Evolutionary conservation across 2,797 vertebrate genomes (phyloP), one percentile per base, ranked within the genome.

Genomic region (Tarsius wallacei): DNA sequence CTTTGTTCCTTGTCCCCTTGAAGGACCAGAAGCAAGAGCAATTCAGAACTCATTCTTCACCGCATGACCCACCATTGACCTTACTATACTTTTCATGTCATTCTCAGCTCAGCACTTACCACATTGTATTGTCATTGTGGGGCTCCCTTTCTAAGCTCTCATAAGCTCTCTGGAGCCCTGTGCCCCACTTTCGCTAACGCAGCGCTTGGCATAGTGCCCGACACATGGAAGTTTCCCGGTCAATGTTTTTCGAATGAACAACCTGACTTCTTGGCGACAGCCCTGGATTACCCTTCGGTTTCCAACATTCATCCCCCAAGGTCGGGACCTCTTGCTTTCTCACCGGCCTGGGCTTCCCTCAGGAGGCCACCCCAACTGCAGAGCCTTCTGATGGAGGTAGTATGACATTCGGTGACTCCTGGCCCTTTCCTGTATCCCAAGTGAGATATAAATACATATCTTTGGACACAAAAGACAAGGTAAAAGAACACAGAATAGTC

Each of bases 251-350:
- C 74, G 4, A 86, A 55, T 55, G n/a, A 86, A 70, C 33, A 33
- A 36, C 61, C 78, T n/a, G 13, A 33, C 7, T 85, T 84, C 66
- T 84, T 73, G 42, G 13, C 51, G 68, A 31, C 17, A 84, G 24
- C 19, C 10, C 77, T 88, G 33, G 31, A 76, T 8, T 84, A 8
- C 36, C 24, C 31, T 68, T 92, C 49, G 21, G 55, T 21, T 55
- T 85, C 80, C 63, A 94, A 82, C 47, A 93, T 78, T 63, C 51
- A 76, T 88, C 49, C n/a, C 70, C 59, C n/a, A 78, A 47, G 10
- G 33, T 81, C 55, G 80, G 42, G 36, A 42, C 0, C 15, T 63
- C 88, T 90, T 63, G 15, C 31, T 90, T 95, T 87, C 81, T 53
- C 31, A 57, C n/a, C 59, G 47, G n/a, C 11, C 55, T 77, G 7